Base-by-base conservation (phyloP, 2,113 vertebrate species). In the Meles meles region DNA sequence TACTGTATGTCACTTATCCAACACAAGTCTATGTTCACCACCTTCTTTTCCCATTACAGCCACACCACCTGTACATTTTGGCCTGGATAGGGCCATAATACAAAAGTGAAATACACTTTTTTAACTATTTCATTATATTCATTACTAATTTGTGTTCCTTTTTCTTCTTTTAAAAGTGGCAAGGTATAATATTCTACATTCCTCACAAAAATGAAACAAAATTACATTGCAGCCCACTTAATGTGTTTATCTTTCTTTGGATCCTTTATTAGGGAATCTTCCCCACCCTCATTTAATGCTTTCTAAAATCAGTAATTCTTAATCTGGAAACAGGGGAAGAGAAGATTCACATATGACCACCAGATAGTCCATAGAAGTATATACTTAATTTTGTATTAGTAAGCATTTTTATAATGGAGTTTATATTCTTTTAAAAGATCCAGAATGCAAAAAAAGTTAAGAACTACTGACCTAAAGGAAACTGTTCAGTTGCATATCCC, bases 241-340 rank as follows among this genome's bases (percentile, higher is more conserved):
- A 85, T 12, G 13, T 87, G 57, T 83, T 88, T 87, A 76, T 67
- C 37, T 69, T 93, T 80, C 77, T 80, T 44, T 63, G n/a, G 59
- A 37, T 82, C 42, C 39, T 88, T 94, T 91, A 94, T 72, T 65
- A 93, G 39, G 4, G 25, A 94, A 85, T 49, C n/a, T 92, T 89
- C 65, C 67, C 74, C 31, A 49, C 0, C 52, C 27, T 94, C 55
- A 84, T 42, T 59, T 52, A 92, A 79, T 1, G 37, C 7, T 11
- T 97, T 90, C 82, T 84, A 83, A 94, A 97, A 92, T 77, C 39
- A 93, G 42, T 39, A 31, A 92, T 82, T 87, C 57, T 97, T 81
- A 88, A 84, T 61, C 72, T 86, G 21, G 42, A 37, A 17, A 81
- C 49, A 90, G 79, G 25, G 11, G 2, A 86, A 84, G 11, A 74